Evolutionary conservation across 2,113 vertebrate species (phyloP).

Genomic region (Eclectus roratus): DNA sequence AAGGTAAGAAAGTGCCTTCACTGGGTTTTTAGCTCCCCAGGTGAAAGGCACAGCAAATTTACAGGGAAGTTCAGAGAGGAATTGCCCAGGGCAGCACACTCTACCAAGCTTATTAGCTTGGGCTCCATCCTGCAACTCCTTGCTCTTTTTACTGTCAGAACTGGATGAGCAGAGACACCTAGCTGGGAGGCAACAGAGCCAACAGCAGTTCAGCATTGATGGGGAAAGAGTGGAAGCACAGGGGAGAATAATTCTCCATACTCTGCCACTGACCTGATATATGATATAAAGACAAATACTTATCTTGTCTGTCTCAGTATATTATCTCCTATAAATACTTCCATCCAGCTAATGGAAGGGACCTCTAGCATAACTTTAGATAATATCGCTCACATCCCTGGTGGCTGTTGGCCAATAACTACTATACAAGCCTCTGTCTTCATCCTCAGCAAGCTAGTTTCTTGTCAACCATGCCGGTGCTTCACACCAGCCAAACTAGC

Average conservation of each 20-base stretch:
- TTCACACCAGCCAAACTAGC: not conserved
- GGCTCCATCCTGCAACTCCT: not conserved
- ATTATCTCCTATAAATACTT: not conserved
- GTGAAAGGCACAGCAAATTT: not conserved
- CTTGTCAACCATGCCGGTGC: not conserved
- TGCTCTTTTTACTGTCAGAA: not conserved
- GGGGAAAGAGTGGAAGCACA: not conserved
- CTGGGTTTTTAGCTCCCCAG: not conserved
- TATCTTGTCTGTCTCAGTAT: not conserved
- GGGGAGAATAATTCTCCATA: not conserved
- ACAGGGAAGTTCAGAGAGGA: not conserved
- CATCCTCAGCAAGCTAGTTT: rapidly evolving
- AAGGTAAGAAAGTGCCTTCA: not conserved
- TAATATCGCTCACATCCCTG: not conserved
- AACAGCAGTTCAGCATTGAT: rapidly evolving
- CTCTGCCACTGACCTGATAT: not conserved
- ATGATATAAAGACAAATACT: not conserved
- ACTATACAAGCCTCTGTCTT: not conserved
- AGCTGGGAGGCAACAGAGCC: not conserved
- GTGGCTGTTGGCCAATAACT: not conserved
- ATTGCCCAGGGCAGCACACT: not conserved
- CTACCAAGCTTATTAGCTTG: not conserved
- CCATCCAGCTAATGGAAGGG: not conserved
- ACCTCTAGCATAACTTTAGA: not conserved
- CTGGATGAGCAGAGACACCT: not conserved